A percentile compares a stretch with the other conserved stretches of the same genome.
Evolutionary conservation across 2,113 vertebrate species (phyloP).

Genomic region (Mormyrus iriodes): DNA sequence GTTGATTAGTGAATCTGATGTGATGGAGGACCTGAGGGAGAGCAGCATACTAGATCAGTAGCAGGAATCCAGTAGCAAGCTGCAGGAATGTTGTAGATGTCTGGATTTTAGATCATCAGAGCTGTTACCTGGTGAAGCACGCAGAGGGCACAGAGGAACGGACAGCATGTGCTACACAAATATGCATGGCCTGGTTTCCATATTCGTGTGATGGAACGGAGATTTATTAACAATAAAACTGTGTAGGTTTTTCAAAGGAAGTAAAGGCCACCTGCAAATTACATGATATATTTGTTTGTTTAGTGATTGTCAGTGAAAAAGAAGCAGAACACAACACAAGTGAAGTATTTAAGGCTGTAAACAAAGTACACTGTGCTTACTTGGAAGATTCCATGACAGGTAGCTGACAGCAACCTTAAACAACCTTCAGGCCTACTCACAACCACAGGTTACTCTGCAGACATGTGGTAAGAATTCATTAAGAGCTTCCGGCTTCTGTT

Average conservation of each 20-base stretch:
- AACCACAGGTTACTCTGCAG: background rate
- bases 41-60: background rate
- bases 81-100: background rate
- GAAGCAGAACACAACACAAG: background rate
- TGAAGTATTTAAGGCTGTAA: background rate
- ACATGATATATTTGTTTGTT: background rate
- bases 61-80: background rate
- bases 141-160: no score
- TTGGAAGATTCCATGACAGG: background rate
- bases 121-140: background rate
- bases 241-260: background rate
- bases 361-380: background rate
- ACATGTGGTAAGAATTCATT: slow-evolving; percentile 8
- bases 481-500: slow-evolving; percentile 7
- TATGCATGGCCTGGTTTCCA: background rate
- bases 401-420: background rate
- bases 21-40: background rate
- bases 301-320: background rate
- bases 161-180: background rate
- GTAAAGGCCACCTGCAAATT: background rate
- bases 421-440: background rate
- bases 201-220: background rate
- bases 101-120: background rate
- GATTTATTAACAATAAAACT: background rate
- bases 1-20: background rate